A percentile compares a stretch with the other conserved stretches of the same genome.
phyloP scores from a whole-genome alignment of 2,797 vertebrate genomes.

The Psittacula echo region DNA sequence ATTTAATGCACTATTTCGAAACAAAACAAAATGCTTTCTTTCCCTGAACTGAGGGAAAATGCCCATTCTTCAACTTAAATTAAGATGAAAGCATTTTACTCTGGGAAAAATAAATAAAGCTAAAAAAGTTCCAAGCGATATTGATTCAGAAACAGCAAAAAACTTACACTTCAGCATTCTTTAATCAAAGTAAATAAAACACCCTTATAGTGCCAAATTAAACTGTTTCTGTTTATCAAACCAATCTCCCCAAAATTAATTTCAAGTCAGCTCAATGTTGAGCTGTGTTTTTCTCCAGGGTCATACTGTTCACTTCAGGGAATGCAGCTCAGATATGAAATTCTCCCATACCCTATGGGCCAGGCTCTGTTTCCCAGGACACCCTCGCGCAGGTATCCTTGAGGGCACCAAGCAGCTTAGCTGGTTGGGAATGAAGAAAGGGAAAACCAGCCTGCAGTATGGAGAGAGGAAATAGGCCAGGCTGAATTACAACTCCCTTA shows the following conservation, averaged over 20 bases:
- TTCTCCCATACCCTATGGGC: not conserved
- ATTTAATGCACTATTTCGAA: not conserved
- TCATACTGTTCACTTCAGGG: not conserved
- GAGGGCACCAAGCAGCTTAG: not conserved
- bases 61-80: not conserved
- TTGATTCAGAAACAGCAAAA: not conserved
- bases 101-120: not conserved
- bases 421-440: not conserved
- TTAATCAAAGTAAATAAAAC: slow-evolving; percentile 1
- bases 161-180: not conserved
- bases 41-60: not conserved
- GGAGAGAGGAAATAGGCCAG: not conserved
- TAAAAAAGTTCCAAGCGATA: not conserved
- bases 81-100: not conserved
- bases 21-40: not conserved
- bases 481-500: slow-evolving; percentile 48
- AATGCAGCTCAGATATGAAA: not conserved
- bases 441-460: not conserved
- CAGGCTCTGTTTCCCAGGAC: not conserved
- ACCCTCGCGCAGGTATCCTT: not conserved
- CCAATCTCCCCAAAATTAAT: not conserved
- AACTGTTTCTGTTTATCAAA: not conserved
- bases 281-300: not conserved
- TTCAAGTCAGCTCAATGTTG: not conserved
- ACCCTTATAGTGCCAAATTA: not conserved